phyloP scores from a whole-genome alignment of 1,140 invertebrate genomes.

The Ladona fulva region DNA sequence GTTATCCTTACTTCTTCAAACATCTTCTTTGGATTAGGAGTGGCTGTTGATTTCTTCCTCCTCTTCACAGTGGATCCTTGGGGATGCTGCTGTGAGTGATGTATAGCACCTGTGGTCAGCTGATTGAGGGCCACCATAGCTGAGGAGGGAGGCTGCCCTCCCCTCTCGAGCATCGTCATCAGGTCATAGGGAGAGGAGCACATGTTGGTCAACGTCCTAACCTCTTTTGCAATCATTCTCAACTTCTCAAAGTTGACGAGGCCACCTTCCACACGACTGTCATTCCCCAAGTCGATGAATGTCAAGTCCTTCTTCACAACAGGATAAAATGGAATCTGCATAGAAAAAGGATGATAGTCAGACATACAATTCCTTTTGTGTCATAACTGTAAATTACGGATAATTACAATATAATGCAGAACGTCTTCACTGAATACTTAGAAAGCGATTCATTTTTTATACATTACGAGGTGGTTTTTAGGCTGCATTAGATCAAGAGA shows the following conservation, averaged over 20 bases:
- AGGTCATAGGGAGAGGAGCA: conserved; percentile 89
- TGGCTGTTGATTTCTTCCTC: conserved; percentile 80
- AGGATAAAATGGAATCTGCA: conserved; percentile 90
- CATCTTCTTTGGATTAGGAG: conserved; percentile 95
- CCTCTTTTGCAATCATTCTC: conserved; percentile 96
- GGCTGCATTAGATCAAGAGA: too few species aligned
- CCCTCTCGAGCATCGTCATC: conserved; percentile 69
- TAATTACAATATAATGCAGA: too few species aligned
- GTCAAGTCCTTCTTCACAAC: conserved; percentile 96
- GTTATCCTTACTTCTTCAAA: conserved; percentile 69
- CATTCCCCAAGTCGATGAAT: conserved; percentile 96
- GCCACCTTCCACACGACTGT: conserved; percentile 77
- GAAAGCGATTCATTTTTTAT: too few species aligned
- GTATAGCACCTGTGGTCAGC: conserved; percentile 49
- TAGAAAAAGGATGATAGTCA: conserved; percentile 24
- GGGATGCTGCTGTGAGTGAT: conserved; percentile 13
- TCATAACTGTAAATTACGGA: too few species aligned
- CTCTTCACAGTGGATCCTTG: conserved; percentile 75
- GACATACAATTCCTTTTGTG: background rate
- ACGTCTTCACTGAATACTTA: too few species aligned
- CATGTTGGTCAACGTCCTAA: conserved; percentile 89
- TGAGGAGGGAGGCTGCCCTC: conserved; percentile 74
- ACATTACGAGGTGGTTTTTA: too few species aligned
- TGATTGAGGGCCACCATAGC: conserved; percentile 85
- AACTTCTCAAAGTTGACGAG: conserved; percentile 98